Base-by-base conservation (phyloP, 2,797 vertebrate species). In the Myripristis murdjan region DNA sequence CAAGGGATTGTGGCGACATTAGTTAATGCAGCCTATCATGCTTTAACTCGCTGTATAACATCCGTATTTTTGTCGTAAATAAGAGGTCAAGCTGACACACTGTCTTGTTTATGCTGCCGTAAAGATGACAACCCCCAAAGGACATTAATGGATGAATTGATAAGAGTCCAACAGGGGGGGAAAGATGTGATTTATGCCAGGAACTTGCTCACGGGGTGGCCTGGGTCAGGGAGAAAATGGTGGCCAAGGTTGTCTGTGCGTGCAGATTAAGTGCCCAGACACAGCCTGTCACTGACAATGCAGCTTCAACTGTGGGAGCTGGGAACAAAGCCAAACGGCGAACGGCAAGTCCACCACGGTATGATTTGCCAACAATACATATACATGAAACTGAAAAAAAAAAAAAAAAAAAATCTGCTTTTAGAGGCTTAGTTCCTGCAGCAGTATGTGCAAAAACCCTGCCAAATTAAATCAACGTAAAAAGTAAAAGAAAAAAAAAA, bases 231-330 rank as follows among this genome's bases (percentile, higher is more conserved):
- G 82, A 82, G 82, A 84, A 75, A 76, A 82, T 12, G n/a, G 51
- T 69, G 74, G 73, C 84, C 87, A 92, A 90, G 88, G 89, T 91
- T 91, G 87, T 77, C 72, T 75, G 68, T 35, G 79, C 73, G 79
- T 72, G 68, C 86, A 89, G 84, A 89, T 89, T 90, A 90, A 90
- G 78, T 79, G 82, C 77, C 77, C 77, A 75, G 82, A 89, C 84
- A 59, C 48, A 73, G 74, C 57, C 69, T 81, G 81, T 82, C 84
- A 81, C 31, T 67, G 82, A 68, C 80, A 85, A 85, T 86, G 84
- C 66, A 74, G 63, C 66, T 37, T 76, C 43, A 61, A 76, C 84
- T 70, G 76, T 75, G 68, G 64, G 75, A 80, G 77, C 56, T 5
- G 20, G 75, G 84, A 77, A 53, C 70, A 2, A 55, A 10, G 77